Base-by-base conservation (phyloP, 2,888 invertebrate species). In the Teinopalpus imperialis region DNA sequence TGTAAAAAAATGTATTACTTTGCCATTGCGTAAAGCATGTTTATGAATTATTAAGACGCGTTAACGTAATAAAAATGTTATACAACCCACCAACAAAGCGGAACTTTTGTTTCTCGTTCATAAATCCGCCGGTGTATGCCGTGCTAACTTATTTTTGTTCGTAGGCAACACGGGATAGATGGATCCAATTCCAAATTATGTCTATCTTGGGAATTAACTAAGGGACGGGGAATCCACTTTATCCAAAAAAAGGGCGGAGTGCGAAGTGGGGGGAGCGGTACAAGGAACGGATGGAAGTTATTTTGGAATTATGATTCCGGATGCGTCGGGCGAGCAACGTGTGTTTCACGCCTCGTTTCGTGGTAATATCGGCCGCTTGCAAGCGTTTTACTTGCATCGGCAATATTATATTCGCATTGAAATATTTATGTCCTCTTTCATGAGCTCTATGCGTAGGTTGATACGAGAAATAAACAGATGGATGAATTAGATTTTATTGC, bases 141-240 rank as follows among this genome's bases (percentile, higher is more conserved):
- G 67, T 67, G 74, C 73, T 76, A 80, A 81, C 80, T 81, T 85
- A 88, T 86, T 85, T 87, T 81, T 81, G 82, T 82, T 74, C 81
- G 81, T 74, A 81, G 77, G 75, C 74, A 45, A 77, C 74, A 61
- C 72, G 79, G 81, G 86, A 89, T 89, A 87, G 86, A 89, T 89
- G 88, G 85, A 89, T 89, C 89, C 89, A 90, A 90, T 90, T 89
- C 88, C 86, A 87, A 90, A 88, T 89, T 89, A 90, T 89, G 86
- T 87, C 81, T 87, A 83, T 87, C 89, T 87, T 89, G 89, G 89
- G 89, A 90, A 89, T 90, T 85, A 86, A 83, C 87, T 75, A 72
- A 73, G 80, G 79, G 74, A 74, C 76, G 83, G 85, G 81, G 85
- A 86, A 79, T 83, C 87, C 83, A 80, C 78, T 87, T 86, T 88